Evolutionary conservation across 2,888 invertebrate species (phyloP), one percentile per base, ranked within the genome.

Genomic region (Vandiemenella viatica): DNA sequence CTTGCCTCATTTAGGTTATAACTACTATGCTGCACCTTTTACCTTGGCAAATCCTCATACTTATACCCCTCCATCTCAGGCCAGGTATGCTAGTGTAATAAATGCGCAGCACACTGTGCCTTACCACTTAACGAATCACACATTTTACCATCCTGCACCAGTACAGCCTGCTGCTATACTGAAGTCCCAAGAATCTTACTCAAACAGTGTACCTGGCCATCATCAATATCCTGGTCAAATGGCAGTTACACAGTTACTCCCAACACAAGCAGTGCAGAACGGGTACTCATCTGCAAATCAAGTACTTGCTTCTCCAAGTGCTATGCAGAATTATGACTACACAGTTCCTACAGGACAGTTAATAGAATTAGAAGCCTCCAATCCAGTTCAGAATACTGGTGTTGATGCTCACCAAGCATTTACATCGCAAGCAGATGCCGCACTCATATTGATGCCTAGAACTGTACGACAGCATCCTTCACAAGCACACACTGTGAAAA

Each of bases 311-410:
- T 16, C 46, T 16, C 45, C 23, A 17, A 21, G 20, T 32, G 22
- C 32, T 32, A 26, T 32, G n/a, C 43, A 49, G 16, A 46, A 40
- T 37, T 49, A 49, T 40, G 43, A 23, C 72, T 50, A 49, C 40
- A 50, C 56, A 46, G 78, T 81, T 7, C 81, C 81, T 0, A 81
- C 80, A 0, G 81, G 68, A 1, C 77, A 79, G 58, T 63, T 83
- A 10, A 81, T 83, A 53, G 82, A 82, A 60, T 57, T 82, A 15
- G 53, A 53, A 19, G 45, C 45, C 5, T 18, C 7, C n/a, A 20
- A 19, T 20, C 51, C 51, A n/a, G 44, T 45, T 5, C 50, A 46
- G 15, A 45, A 46, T 19, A 49, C 40, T 8, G 40, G 41, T 20
- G 46, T 41, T 42, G 50, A 50, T 37, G 43, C 46, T 4, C 50